Base-by-base conservation (phyloP, 1,140 invertebrate species). In the Panonychus citri region DNA sequence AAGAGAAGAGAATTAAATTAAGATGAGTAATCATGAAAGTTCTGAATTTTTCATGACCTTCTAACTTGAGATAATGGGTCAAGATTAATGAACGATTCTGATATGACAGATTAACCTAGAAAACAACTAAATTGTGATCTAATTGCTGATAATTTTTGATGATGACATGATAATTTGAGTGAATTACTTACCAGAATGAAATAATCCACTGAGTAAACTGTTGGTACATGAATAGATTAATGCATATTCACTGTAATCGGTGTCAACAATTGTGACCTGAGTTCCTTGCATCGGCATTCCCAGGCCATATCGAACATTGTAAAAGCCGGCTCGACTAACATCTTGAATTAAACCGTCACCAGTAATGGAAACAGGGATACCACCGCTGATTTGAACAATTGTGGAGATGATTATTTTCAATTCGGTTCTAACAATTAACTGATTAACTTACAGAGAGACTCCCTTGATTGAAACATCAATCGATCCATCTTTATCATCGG, bases 341-440 rank as follows among this genome's bases (percentile, higher is more conserved):
- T 60, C 59, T 51, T 61, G 60, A 26, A 60, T 39, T 2, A 61
- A 17, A 40, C 60, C 60, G 56, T 61, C 60, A 39, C 60, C 60
- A 13, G 60, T 55, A 42, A 61, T 42, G 3, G 57, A 55, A 12
- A 61, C 15, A 27, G 59, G 59, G 12, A 61, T 43, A 24, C 59
- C 59, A 56, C 53, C 59, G 0, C 59, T 60, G 26, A 46, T 28
- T 51, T 49, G 25, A 12, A 49, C 12, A 46, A 46, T n/a, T 46
- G 43, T 10, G 17, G 7, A 21, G n/a, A 19, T 10, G n/a, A 19
- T 46, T n/a, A 24, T 46, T 21, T 46, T n/a, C 13, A 46, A 46
- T 21, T n/a, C 19, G 5, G 1, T 19, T 8, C 5, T 46, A 7
- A 46, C 5, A 12, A 54, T 21, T 53, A n/a, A 3, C 19, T 30